Base-by-base conservation (phyloP, 2,797 vertebrate genomes). In the Myotis daubentonii region DNA sequence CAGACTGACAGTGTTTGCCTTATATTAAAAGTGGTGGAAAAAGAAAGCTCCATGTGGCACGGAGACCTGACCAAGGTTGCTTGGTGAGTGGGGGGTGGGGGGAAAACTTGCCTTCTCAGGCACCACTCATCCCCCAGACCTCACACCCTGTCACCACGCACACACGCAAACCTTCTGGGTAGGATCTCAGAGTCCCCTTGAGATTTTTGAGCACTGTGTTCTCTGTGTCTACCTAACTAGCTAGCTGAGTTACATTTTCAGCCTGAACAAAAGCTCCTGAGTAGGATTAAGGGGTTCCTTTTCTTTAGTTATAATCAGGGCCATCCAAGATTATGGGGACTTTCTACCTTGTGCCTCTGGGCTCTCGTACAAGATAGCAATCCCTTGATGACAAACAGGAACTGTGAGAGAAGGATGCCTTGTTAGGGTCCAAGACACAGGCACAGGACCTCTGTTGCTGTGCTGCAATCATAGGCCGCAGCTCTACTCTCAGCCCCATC, bases 1-100 rank as follows among this genome's bases (percentile, higher is more conserved):
- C 93, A 87, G 68, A 22, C 88, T 83, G 79, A 95, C 92, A 95
- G 80, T 85, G 66, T 92, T 93, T 94, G 93, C 89, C 68, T 80
- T 93, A 44, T 93, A 88, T 96, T 92, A 76, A 95, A 94, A 94
- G 93, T 60, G 71, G 76, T 65, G 28, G 90, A 57, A 49, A 86
- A 83, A 57, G 82, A 83, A 82, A 66, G 55, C 17, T 86, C 51
- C 1, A 0, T 76, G 33, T 86, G 88, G 83, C 62, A 66, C 0
- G 8, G 66, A 80, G 91, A 91, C 57, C 30, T 92, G 74, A 57
- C 44, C 33, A 28, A 36, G 53, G 28, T 38, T 85, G 53, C 68
- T 30, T 71, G 74, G 71, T 68, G 84, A 70, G 62, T 70, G 0
- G 1, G 2, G 22, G 11, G 5, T n/a, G 9, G 30, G 33, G 25